Conservation (phyloP, 2,113 vertebrate genomes). For the Lagopus leucura region DNA sequence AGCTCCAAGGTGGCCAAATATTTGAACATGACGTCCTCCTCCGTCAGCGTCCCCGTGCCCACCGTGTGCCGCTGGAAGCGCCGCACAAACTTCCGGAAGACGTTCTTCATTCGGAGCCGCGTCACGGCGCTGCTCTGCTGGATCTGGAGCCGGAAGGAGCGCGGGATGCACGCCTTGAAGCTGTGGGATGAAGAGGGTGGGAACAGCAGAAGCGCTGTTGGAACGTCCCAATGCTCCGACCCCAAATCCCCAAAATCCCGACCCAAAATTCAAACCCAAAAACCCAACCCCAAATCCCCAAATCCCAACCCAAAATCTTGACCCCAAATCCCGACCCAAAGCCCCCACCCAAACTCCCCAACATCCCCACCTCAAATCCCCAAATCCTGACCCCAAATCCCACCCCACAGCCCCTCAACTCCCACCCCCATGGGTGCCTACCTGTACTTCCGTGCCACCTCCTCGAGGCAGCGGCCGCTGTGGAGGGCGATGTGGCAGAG, state of each 20-base stretch:
- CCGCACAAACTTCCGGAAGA: slow-evolving; percentile 85
- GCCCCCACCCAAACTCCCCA: too few relatives aligned
- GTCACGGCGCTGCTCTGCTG: slow-evolving; percentile 83
- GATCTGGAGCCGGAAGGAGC: slow-evolving; percentile 85
- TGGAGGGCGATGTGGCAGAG: slow-evolving; percentile 85
- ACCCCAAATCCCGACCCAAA: too few relatives aligned
- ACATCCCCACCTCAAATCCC: too few relatives aligned
- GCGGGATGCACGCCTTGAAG: slow-evolving; percentile 89
- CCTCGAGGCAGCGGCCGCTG: slow-evolving; percentile 79
- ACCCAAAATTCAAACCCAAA: too few relatives aligned
- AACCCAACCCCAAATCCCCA: too few relatives aligned
- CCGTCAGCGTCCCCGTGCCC: slow-evolving; percentile 69
- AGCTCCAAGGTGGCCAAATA: slow-evolving; percentile 90
- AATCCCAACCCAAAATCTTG: too few relatives aligned
- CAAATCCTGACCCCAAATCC: too few relatives aligned
- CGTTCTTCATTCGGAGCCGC: slow-evolving; percentile 79
- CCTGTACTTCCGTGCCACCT: slow-evolving; percentile 86
- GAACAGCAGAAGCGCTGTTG: background rate
- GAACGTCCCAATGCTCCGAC: too few relatives aligned
- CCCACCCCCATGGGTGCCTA: slow-evolving; percentile 17
- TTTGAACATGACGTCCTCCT: slow-evolving; percentile 87
- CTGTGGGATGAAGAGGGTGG: slow-evolving; percentile 48
- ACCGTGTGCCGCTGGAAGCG: slow-evolving; percentile 86
- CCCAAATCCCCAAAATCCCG: too few relatives aligned
- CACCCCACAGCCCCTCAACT: too few relatives aligned